These are phyloP conservation scores for Lasioglossum marginatum DNA, from an alignment of 2,888 invertebrate species.

Conservation along the genomic window DNA sequence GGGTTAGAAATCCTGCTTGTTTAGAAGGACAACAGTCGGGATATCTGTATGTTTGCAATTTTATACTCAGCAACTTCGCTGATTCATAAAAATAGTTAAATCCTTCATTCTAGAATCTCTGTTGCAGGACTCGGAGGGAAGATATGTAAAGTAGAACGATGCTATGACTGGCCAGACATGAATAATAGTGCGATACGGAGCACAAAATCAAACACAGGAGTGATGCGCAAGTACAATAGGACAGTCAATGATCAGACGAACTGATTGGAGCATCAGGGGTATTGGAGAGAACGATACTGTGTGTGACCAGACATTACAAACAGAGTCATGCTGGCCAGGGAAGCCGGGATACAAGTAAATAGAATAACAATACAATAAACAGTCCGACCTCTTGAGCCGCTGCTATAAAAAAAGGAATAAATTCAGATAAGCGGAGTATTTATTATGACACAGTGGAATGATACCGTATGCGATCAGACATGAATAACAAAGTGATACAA, in stretches of 20 bases:
- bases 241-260: neutral
- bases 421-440: neutral
- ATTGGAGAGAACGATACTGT: conserved; percentile 1
- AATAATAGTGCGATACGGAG: neutral
- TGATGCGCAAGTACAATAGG: conserved; percentile 4
- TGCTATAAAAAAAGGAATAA: neutral
- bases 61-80: neutral
- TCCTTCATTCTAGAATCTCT: neutral
- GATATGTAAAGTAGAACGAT: neutral
- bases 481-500: neutral
- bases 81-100: neutral
- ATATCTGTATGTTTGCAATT: neutral
- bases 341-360: neutral
- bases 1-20: neutral
- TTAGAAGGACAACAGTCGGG: neutral
- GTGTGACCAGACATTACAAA: neutral
- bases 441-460: neutral
- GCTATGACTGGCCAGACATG: neutral
- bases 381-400: neutral
- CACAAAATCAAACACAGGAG: neutral
- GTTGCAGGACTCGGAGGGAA: neutral
- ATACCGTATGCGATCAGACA: neutral
- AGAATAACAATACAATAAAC: neutral
- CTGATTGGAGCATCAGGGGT: neutral
- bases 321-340: neutral